These are phyloP conservation scores for Bicyclus anynana DNA, from an alignment of 1,140 invertebrate species.

Conservation along the genomic window DNA sequence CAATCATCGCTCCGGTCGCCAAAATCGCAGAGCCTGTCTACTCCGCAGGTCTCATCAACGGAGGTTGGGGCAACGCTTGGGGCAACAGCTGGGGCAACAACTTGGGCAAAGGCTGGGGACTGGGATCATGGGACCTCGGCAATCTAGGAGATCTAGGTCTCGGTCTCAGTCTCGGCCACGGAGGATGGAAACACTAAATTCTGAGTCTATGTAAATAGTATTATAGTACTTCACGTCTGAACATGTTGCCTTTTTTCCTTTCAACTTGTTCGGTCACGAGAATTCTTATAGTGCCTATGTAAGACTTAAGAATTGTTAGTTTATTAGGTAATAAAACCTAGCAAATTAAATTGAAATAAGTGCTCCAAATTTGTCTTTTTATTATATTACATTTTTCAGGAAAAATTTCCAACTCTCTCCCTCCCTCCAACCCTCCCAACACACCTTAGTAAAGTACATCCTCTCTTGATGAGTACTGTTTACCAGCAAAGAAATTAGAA, in stretches of 20 bases:
- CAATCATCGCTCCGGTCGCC: constrained; percentile 3
- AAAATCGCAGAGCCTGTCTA: constrained; percentile 5
- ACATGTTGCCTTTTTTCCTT: constrained; percentile 10
- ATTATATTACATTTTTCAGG: too few species aligned
- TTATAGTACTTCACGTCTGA: constrained; percentile 28
- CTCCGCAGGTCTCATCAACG: constrained; percentile 4
- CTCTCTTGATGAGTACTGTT: too few species aligned
- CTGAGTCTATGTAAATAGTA: constrained; percentile 11
- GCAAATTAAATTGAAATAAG: constrained; percentile 1
- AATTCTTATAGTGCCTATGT: constrained; percentile 22
- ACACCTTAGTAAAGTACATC: too few species aligned
- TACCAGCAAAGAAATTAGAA: too few species aligned
- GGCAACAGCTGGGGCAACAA: constrained; percentile 11
- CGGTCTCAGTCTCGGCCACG: constrained; percentile 16
- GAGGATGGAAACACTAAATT: constrained; percentile 26
- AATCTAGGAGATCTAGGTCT: constrained; percentile 7
- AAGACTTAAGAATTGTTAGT: neutral
- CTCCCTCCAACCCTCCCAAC: too few species aligned
- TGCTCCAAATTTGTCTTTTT: constrained; percentile 1
- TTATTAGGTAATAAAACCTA: neutral
- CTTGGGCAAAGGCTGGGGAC: neutral
- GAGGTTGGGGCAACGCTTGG: constrained; percentile 3
- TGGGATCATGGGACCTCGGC: constrained; percentile 21
- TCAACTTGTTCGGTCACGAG: constrained; percentile 20
- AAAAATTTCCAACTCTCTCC: too few species aligned